Conservation (phyloP, 2,113 vertebrate species). For the Periophthalmodon schlosseri region DNA sequence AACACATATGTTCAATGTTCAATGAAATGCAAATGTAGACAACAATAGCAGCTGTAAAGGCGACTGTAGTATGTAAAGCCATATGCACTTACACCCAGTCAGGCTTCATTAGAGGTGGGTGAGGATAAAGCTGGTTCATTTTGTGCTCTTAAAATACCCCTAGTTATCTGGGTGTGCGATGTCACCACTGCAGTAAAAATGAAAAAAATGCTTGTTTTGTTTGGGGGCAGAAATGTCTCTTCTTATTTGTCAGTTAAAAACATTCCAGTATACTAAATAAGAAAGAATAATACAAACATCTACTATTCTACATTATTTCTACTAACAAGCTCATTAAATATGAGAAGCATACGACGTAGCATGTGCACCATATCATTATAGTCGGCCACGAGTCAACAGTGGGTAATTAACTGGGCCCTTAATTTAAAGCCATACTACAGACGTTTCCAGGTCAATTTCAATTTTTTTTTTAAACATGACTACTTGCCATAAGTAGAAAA, state of each 20-base stretch:
- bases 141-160: neutral
- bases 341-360: too few species aligned
- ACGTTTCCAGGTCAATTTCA: too few species aligned
- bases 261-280: neutral
- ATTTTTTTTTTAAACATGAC: neutral
- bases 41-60: neutral
- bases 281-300: too few species aligned
- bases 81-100: too few species aligned
- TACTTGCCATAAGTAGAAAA: slow-evolving; percentile 48
- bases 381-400: slow-evolving; percentile 9
- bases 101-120: neutral
- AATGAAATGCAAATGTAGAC: neutral
- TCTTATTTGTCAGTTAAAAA: neutral
- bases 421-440: too few species aligned
- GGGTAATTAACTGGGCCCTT: too few species aligned
- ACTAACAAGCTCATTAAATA: too few species aligned
- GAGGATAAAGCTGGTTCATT: neutral
- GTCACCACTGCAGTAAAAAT: neutral
- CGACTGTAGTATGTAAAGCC: neutral
- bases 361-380: slow-evolving; percentile 2
- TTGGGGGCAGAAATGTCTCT: too few species aligned
- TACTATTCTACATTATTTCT: too few species aligned
- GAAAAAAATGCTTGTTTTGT: neutral
- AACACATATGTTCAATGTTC: neutral
- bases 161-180: neutral